phyloP scores from a whole-genome alignment of 2,113 vertebrate species.

The Etheostoma spectabile region DNA sequence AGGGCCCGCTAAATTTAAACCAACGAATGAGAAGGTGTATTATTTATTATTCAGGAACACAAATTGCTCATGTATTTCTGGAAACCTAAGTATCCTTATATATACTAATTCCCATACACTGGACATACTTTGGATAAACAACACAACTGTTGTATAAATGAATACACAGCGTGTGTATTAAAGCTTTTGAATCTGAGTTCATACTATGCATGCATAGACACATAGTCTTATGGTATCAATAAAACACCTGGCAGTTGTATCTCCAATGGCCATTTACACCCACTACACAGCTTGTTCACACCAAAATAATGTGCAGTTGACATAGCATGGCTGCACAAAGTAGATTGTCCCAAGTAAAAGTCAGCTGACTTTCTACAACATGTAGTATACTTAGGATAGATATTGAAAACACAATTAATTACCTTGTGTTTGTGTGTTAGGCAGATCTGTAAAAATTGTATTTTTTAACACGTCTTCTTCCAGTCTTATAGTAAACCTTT shows the following conservation, averaged over 20 bases:
- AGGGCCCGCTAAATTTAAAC: background rate
- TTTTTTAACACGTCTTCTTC: background rate
- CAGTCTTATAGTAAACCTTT: constrained; percentile 12
- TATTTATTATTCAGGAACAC: background rate
- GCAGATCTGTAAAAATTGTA: constrained; percentile 12
- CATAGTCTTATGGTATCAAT: background rate
- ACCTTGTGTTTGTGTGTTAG: background rate
- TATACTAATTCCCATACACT: background rate
- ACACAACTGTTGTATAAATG: too few relatives aligned
- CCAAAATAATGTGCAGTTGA: constrained; percentile 18
- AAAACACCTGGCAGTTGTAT: constrained; percentile 36
- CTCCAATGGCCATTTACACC: constrained; percentile 18
- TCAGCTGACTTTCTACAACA: constrained; percentile 2
- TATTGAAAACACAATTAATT: constrained; percentile 1
- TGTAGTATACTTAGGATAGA: background rate
- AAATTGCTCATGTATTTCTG: background rate
- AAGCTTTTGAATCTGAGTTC: background rate
- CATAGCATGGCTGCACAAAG: background rate
- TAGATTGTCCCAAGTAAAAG: background rate
- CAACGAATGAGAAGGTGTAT: background rate
- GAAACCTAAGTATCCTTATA: background rate
- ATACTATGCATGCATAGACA: constrained; percentile 14
- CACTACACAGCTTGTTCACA: constrained; percentile 8
- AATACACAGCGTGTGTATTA: background rate
- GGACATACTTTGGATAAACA: too few relatives aligned